Percentiles rank a stretch among this genome's conserved stretches.
phyloP scores from a whole-genome alignment of 2,888 invertebrate species.

The Neoitamus cyanurus region DNA sequence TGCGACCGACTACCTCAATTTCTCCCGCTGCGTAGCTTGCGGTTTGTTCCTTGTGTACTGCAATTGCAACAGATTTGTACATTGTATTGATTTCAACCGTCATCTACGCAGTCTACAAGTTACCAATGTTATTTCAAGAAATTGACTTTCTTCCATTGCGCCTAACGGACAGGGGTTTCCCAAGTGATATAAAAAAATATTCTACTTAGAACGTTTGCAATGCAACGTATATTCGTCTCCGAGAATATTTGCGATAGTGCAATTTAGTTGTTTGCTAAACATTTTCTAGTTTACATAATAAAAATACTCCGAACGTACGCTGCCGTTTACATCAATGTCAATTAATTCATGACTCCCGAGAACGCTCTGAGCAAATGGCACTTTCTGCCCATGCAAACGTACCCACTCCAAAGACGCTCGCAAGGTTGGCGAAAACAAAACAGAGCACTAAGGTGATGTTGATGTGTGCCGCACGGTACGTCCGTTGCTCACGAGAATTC shows the following conservation, averaged over 20 bases:
- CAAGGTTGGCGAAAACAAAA: neutral
- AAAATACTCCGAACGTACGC: neutral
- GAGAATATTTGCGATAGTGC: neutral
- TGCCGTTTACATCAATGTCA: neutral
- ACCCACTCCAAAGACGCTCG: neutral
- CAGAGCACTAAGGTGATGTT: neutral
- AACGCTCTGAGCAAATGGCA: neutral
- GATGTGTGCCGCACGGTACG: neutral
- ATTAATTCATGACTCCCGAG: neutral
- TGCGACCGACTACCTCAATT: too few relatives aligned
- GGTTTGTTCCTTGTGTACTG: neutral
- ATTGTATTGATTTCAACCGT: neutral
- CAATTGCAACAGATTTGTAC: neutral
- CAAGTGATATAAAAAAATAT: neutral
- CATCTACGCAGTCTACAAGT: neutral
- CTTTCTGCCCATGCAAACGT: neutral
- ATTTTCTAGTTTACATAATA: neutral
- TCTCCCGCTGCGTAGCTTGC: neutral
- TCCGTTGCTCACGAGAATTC: neutral
- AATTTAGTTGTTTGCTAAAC: constrained; percentile 21
- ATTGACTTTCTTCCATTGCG: neutral
- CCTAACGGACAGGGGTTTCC: neutral
- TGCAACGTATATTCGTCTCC: neutral
- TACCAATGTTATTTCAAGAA: neutral
- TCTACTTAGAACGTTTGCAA: neutral